Base-by-base conservation (phyloP, 1,140 invertebrate genomes). In the Drosophila micromelanica region DNA sequence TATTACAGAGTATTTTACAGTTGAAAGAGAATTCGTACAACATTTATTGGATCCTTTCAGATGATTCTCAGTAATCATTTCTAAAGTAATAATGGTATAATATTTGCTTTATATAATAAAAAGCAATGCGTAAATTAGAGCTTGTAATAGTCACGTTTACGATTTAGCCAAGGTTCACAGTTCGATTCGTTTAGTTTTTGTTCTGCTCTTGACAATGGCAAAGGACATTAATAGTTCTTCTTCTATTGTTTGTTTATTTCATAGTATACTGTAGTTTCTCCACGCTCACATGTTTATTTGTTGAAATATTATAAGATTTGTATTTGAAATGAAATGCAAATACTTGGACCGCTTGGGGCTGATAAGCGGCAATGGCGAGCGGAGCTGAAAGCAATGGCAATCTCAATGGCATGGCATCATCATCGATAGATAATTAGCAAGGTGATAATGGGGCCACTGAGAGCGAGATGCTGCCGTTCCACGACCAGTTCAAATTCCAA, bases 381-480 rank as follows among this genome's bases (percentile, higher is more conserved):
- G 5, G 46, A 4, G 27, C 13, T 6, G 46, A 52, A 67, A 69
- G 56, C 69, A 68, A 68, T 86, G 78, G 49, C 71, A 59, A n/a
- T n/a, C n/a, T n/a, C n/a, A n/a, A 78, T 78, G 78, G 55, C 63
- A 62, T 62, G 23, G 7, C 76, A 87, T 65, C 80, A 73, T 73
- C 81, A 85, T 86, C 77, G 78, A 86, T 82, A 86, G 81, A 87
- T 86, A 86, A 86, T 86, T 87, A 82, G 81, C 59, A 64, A 71
- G 71, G 78, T 86, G 81, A 86, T 86, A 86, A 86, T 87, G 57
- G 54, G 81, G 73, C 60, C 60, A 63, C 63, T 54, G 79, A 57
- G 71, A 61, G 55, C 62, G 59, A 78, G 80, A 73, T 71, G 72
- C 59, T 74, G 63, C 40, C 56, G 68, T 51, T 56, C 46, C 52